phyloP scores from a whole-genome alignment of 2,888 invertebrate species.

The Cheilosia vernalis region DNA sequence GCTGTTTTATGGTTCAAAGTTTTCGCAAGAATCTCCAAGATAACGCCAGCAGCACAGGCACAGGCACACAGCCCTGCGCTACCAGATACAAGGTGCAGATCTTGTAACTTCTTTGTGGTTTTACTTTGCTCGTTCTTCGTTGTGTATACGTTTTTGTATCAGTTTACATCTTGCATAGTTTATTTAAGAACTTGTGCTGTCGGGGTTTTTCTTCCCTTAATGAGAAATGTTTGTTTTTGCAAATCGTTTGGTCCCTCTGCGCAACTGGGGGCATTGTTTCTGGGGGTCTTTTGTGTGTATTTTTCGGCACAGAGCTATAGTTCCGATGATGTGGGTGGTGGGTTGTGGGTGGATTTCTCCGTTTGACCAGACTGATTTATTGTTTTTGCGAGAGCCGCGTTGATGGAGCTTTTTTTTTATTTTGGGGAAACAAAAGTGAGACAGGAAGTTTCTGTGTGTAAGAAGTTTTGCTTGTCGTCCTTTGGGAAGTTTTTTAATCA shows the following conservation, averaged over 20 bases:
- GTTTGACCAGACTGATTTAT: slow-evolving; percentile 74
- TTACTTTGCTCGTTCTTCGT: background rate
- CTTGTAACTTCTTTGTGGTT: slow-evolving; percentile 37
- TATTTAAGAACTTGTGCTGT: slow-evolving; percentile 42
- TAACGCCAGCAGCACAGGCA: slow-evolving; percentile 27
- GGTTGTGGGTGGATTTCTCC: slow-evolving; percentile 10
- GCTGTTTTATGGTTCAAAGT: slow-evolving; percentile 68
- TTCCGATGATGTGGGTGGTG: slow-evolving; percentile 21
- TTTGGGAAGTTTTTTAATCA: slow-evolving; percentile 60
- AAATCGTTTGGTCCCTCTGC: slow-evolving; percentile 1
- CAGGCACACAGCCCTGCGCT: background rate
- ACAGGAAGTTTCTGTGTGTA: slow-evolving; percentile 29
- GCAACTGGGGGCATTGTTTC: slow-evolving; percentile 10
- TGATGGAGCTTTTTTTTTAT: slow-evolving; percentile 59
- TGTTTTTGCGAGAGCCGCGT: slow-evolving; percentile 63
- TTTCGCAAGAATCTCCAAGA: slow-evolving; percentile 63
- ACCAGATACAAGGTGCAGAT: slow-evolving; percentile 30
- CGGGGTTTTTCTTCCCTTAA: slow-evolving; percentile 31
- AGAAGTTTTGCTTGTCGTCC: slow-evolving; percentile 28
- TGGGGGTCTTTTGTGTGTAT: slow-evolving; percentile 36
- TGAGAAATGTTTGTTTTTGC: slow-evolving; percentile 59
- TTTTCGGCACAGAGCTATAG: slow-evolving; percentile 21
- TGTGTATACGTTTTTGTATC: slow-evolving; percentile 8
- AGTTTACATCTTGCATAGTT: slow-evolving; percentile 56
- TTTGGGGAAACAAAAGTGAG: slow-evolving; percentile 36